Conservation (phyloP, 2,797 vertebrate species). For the Pangasius larnaudii region DNA sequence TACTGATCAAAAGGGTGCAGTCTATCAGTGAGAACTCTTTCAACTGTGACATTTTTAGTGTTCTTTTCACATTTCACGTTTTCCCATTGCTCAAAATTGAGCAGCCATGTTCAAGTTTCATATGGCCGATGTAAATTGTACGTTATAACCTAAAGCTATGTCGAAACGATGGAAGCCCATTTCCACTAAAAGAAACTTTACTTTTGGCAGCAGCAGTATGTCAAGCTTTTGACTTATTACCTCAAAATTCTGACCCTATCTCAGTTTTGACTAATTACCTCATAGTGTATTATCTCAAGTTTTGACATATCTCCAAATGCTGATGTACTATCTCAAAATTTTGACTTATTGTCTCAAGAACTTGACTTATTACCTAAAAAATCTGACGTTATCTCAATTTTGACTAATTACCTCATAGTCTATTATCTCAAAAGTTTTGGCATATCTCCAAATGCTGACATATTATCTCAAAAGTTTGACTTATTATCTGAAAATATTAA, state of each 20-base stretch:
- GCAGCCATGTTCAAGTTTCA: neutral
- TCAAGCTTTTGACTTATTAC: neutral
- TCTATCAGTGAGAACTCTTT: neutral
- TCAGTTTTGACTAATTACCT: neutral
- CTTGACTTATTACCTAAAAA: too few relatives aligned
- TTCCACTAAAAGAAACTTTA: neutral
- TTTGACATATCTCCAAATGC: neutral
- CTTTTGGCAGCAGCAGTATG: neutral
- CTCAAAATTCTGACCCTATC: neutral
- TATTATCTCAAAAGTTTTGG: too few relatives aligned
- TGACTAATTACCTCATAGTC: too few relatives aligned
- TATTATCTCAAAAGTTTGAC: too few relatives aligned
- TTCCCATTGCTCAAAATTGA: neutral
- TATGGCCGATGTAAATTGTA: too few relatives aligned
- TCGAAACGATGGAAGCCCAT: neutral
- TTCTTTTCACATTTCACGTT: neutral
- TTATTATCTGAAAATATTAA: neutral
- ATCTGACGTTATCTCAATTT: too few relatives aligned
- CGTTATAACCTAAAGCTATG: neutral
- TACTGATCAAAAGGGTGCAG: neutral
- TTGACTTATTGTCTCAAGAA: too few relatives aligned
- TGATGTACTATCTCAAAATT: neutral
- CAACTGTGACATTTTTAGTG: neutral
- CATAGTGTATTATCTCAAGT: neutral
- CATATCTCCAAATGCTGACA: too few relatives aligned